Percentiles rank a stretch among this genome's conserved stretches.
These are phyloP conservation scores for Apeltes quadracus DNA, from an alignment of 2,113 vertebrate genomes.

Conservation along the genomic window DNA sequence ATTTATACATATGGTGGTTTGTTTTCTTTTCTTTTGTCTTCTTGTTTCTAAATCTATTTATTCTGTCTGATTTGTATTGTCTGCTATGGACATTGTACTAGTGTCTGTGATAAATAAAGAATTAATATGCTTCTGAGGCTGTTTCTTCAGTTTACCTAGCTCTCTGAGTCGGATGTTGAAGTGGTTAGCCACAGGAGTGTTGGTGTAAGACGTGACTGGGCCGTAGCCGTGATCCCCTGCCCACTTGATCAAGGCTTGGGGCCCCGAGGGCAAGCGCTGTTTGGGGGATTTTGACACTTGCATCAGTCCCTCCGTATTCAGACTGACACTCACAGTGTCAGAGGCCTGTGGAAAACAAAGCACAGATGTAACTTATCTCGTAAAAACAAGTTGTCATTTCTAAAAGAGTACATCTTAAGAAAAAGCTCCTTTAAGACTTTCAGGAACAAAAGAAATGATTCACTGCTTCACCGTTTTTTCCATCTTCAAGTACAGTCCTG, in stretches of 20 bases:
- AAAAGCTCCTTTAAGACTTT: not conserved
- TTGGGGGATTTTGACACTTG: slow-evolving; percentile 66
- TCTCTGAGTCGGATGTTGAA: slow-evolving; percentile 88
- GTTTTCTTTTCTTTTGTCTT: no score
- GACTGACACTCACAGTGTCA: slow-evolving; percentile 86
- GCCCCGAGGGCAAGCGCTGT: slow-evolving; percentile 82
- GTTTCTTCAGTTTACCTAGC: slow-evolving; percentile 78
- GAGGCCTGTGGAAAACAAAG: slow-evolving; percentile 81
- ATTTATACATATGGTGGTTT: not conserved
- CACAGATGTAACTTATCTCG: not conserved
- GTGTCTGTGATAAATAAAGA: no score
- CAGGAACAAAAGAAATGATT: slow-evolving; percentile 24
- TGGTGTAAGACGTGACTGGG: slow-evolving; percentile 91
- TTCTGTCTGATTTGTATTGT: no score
- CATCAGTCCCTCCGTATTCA: slow-evolving; percentile 61
- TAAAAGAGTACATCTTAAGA: not conserved
- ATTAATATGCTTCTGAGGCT: not conserved
- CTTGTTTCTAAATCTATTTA: no score
- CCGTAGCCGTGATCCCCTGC: slow-evolving; percentile 82
- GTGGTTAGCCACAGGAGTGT: slow-evolving; percentile 88
- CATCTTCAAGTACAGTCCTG: slow-evolving; percentile 54
- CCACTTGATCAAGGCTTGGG: slow-evolving; percentile 89
- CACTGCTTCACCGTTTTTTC: slow-evolving; percentile 16
- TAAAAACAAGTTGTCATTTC: not conserved
- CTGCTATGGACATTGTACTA: no score